Percentiles rank a stretch among this genome's conserved stretches.
Evolutionary conservation across 2,797 vertebrate genomes (phyloP).

Genomic region (Enteromius thamalakanensis): DNA sequence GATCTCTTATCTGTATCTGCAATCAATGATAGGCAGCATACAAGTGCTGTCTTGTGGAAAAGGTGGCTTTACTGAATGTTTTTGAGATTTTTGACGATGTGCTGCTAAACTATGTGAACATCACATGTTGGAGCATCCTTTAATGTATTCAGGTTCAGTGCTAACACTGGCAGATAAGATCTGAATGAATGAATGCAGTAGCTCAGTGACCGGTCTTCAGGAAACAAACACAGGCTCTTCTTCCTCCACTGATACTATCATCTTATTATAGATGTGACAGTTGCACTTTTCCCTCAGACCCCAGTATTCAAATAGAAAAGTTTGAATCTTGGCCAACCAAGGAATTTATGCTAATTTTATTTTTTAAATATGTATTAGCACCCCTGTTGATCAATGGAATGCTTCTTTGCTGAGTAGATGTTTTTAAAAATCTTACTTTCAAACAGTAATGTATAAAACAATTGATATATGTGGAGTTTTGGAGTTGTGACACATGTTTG

Average conservation of each 20-base stretch:
- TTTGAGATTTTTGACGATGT: neutral
- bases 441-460: neutral
- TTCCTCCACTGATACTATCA: slow-evolving; percentile 44
- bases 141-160: slow-evolving; percentile 44
- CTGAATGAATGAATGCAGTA: slow-evolving; percentile 36
- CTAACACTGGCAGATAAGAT: slow-evolving; percentile 48
- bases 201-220: neutral
- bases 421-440: neutral
- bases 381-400: neutral
- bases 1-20: slow-evolving; percentile 16
- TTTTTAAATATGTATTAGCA: neutral
- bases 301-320: slow-evolving; percentile 19
- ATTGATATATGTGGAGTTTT: neutral
- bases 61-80: slow-evolving; percentile 7
- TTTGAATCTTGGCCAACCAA: neutral
- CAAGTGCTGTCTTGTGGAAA: slow-evolving; percentile 34
- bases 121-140: slow-evolving; percentile 36
- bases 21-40: slow-evolving; percentile 7
- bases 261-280: slow-evolving; percentile 51
- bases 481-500: neutral
- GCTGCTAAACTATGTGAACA: slow-evolving; percentile 23
- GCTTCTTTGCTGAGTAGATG: neutral
- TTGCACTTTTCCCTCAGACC: slow-evolving; percentile 5
- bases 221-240: neutral
- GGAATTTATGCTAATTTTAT: neutral